Conservation (phyloP, 1,140 invertebrate genomes). For the Aphaenogaster floridana region DNA sequence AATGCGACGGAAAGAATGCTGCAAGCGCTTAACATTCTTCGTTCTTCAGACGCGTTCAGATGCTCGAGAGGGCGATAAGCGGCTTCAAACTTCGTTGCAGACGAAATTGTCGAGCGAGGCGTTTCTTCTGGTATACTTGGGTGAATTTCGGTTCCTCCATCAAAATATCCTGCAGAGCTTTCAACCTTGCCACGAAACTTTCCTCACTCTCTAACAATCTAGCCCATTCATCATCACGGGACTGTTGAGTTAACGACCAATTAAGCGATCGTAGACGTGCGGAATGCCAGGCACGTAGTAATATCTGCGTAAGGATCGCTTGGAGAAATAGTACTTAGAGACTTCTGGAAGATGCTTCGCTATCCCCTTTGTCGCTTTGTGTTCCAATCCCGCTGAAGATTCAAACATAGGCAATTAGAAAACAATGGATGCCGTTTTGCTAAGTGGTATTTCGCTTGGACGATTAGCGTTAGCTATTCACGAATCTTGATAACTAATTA, state of each 20-base stretch:
- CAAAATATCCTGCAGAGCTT: slow-evolving; percentile 62
- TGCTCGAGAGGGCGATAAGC: slow-evolving; percentile 9
- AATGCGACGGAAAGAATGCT: neutral
- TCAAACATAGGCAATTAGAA: slow-evolving; percentile 38
- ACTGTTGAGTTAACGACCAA: slow-evolving; percentile 79
- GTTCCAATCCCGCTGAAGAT: slow-evolving; percentile 43
- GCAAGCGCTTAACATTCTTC: neutral
- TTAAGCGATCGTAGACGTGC: slow-evolving; percentile 76
- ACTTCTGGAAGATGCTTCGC: slow-evolving; percentile 34
- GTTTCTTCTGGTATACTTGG: slow-evolving; percentile 10
- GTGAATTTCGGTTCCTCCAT: slow-evolving; percentile 48
- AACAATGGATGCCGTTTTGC: slow-evolving; percentile 31
- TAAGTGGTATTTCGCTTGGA: neutral
- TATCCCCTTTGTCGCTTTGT: slow-evolving; percentile 50
- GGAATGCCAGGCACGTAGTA: slow-evolving; percentile 79
- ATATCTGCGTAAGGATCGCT: slow-evolving; percentile 70
- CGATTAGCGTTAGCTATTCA: slow-evolving; percentile 18
- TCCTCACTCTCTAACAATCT: slow-evolving; percentile 53
- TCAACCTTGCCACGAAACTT: slow-evolving; percentile 64
- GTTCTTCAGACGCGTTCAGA: neutral
- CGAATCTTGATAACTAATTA: neutral
- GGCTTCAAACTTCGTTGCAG: slow-evolving; percentile 9
- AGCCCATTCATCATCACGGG: slow-evolving; percentile 75
- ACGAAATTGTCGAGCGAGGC: slow-evolving; percentile 7
- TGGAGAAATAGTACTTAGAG: slow-evolving; percentile 44